Evolutionary conservation across 2,113 vertebrate genomes (phyloP).

Genomic region (Oophaga pumilio): DNA sequence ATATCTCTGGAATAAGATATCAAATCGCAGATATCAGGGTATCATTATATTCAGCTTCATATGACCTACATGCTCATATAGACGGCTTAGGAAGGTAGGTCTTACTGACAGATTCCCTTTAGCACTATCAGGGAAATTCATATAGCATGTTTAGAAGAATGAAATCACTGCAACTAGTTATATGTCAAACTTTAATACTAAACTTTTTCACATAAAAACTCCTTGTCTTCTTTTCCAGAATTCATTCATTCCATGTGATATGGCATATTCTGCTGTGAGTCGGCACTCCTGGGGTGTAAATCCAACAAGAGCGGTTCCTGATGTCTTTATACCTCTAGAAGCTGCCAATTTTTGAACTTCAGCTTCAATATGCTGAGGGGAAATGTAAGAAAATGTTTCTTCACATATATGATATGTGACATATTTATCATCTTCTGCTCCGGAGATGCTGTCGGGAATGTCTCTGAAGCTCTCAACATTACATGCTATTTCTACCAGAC

Average conservation of each 20-base stretch:
- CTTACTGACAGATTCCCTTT: too few species aligned
- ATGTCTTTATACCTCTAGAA: constrained; percentile 60
- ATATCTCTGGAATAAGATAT: too few species aligned
- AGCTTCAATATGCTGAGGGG: constrained; percentile 66
- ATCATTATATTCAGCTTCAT: too few species aligned
- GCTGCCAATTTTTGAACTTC: constrained; percentile 68
- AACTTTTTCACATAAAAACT: constrained; percentile 68
- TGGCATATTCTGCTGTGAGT: constrained; percentile 67
- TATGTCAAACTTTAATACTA: not conserved
- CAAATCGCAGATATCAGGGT: too few species aligned
- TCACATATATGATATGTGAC: constrained; percentile 65
- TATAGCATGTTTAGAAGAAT: not conserved
- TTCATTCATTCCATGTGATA: constrained; percentile 67
- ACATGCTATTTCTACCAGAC: constrained; percentile 73
- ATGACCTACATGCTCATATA: too few species aligned
- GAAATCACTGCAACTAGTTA: not conserved
- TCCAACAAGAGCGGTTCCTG: constrained; percentile 70
- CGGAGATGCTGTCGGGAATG: constrained; percentile 36
- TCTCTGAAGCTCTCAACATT: constrained; percentile 72
- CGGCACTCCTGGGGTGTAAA: constrained; percentile 72
- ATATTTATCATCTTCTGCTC: constrained; percentile 30
- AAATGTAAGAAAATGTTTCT: constrained; percentile 66
- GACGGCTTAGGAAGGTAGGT: too few species aligned
- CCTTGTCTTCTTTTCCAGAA: constrained; percentile 72
- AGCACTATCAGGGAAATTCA: too few species aligned